These are phyloP conservation scores for Struthidea cinerea DNA, from an alignment of 2,113 vertebrate species.

Conservation along the genomic window DNA sequence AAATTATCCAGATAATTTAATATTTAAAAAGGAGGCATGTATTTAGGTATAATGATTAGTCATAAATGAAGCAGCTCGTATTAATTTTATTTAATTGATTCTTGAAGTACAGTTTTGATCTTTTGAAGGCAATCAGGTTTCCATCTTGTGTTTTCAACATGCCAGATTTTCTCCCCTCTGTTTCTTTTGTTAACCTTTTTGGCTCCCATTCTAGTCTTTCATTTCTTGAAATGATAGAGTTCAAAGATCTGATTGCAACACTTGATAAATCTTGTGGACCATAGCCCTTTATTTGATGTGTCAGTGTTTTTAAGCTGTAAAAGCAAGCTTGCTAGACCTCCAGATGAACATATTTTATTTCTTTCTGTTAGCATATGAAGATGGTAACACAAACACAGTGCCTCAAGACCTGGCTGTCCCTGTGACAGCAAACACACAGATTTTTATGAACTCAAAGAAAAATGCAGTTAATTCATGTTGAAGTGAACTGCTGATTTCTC, in stretches of 20 bases:
- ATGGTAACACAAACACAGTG: background rate
- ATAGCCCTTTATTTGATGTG: background rate
- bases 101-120: background rate
- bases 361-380: background rate
- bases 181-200: background rate
- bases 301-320: background rate
- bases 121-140: background rate
- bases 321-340: background rate
- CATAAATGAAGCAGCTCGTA: background rate
- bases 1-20: background rate
- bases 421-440: background rate
- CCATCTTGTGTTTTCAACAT: background rate
- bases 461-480: background rate
- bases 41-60: background rate
- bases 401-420: background rate
- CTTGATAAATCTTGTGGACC: background rate
- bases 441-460: background rate
- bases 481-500: background rate
- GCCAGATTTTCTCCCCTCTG: background rate
- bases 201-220: background rate
- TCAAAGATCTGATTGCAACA: background rate
- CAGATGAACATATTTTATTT: background rate
- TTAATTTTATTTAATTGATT: background rate
- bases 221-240: conserved; percentile 4
- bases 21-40: background rate